Evolutionary conservation across 2,888 invertebrate genomes (phyloP).

Genomic region (Drosophila cyrtoloma): DNA sequence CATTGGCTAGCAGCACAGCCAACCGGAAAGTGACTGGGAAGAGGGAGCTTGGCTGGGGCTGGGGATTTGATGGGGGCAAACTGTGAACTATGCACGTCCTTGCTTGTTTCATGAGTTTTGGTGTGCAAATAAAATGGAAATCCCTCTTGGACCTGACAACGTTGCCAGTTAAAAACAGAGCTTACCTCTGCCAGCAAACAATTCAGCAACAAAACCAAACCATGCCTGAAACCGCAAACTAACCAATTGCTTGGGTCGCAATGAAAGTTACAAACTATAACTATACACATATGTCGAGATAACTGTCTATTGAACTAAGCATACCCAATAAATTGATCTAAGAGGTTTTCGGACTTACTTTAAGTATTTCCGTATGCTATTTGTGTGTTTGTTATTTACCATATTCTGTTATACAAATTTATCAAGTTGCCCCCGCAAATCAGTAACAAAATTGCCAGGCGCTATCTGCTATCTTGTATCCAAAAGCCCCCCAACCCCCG

Average conservation of each 20-base stretch:
- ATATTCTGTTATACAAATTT: not conserved
- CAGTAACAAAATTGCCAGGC: constrained; percentile 62
- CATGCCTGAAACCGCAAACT: constrained; percentile 51
- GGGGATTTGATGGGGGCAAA: not conserved
- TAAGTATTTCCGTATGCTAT: not conserved
- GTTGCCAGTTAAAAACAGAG: constrained; percentile 59
- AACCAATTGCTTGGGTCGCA: constrained; percentile 24
- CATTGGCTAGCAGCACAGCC: constrained; percentile 27
- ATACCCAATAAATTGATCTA: not conserved
- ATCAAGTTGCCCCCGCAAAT: constrained; percentile 34
- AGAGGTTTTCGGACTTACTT: not conserved
- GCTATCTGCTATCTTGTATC: constrained; percentile 35
- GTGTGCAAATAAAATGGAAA: constrained; percentile 72
- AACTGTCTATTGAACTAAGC: not conserved
- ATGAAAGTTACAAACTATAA: not conserved
- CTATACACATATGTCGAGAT: not conserved
- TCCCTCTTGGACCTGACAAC: constrained; percentile 73
- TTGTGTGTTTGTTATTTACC: not conserved
- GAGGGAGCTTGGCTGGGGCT: not conserved
- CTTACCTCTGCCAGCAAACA: constrained; percentile 46
- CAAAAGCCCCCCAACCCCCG: not conserved
- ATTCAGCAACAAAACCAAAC: constrained; percentile 33
- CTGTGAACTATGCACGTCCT: constrained; percentile 45
- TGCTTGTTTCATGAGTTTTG: constrained; percentile 54
- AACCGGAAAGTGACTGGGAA: constrained; percentile 10